phyloP scores from a whole-genome alignment of 2,113 vertebrate genomes.

The Mus pahari region DNA sequence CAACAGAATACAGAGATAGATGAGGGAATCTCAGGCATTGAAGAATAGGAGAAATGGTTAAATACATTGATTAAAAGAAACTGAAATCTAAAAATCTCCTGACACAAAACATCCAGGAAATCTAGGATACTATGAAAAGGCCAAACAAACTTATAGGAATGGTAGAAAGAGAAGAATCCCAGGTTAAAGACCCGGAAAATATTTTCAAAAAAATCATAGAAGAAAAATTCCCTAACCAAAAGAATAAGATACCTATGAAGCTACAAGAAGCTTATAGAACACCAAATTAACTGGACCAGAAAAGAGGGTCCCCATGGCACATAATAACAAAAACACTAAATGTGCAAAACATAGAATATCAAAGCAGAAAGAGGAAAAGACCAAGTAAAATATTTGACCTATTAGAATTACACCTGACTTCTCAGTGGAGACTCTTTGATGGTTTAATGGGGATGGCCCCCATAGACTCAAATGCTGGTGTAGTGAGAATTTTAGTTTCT shows the following conservation, averaged over 20 bases:
- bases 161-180: neutral
- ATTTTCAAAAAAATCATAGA: neutral
- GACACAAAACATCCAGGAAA: neutral
- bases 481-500: too few relatives aligned
- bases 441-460: neutral
- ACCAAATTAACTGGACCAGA: neutral
- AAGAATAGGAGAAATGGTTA: neutral
- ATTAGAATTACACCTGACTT: neutral
- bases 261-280: neutral
- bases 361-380: neutral
- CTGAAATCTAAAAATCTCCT: neutral
- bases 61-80: neutral
- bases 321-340: neutral
- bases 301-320: neutral
- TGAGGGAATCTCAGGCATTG: neutral
- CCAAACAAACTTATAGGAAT: neutral
- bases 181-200: neutral
- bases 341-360: neutral
- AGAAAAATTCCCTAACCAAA: neutral
- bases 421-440: neutral
- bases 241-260: neutral
- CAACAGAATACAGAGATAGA: neutral
- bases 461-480: neutral
- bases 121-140: neutral
- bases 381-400: neutral